Evolutionary conservation across 2,113 vertebrate species (phyloP).

Genomic region (Lepisosteus oculatus): DNA sequence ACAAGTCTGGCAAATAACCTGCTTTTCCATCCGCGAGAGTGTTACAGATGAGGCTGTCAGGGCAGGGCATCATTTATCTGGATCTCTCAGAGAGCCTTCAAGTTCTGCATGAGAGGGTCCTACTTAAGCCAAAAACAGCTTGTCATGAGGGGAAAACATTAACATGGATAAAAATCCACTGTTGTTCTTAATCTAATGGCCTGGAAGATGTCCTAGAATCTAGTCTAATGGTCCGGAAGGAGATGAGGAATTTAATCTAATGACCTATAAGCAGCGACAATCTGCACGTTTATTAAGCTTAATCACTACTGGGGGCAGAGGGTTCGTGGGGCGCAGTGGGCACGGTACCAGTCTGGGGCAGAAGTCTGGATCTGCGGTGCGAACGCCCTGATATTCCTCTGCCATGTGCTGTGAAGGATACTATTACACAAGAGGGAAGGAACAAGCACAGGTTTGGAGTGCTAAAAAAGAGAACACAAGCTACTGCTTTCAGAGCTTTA

Average conservation of each 20-base stretch:
- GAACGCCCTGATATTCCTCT: no score
- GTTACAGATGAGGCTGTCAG: constrained; percentile 6
- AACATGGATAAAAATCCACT: constrained; percentile 5
- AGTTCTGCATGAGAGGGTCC: constrained; percentile 9
- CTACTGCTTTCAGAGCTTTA: no score
- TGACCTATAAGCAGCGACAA: constrained; percentile 9
- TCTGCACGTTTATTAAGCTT: constrained; percentile 1
- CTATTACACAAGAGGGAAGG: no score
- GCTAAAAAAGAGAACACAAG: no score
- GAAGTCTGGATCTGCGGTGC: no score
- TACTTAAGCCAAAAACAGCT: constrained; percentile 14
- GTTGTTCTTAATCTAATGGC: constrained; percentile 15
- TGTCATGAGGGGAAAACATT: neutral
- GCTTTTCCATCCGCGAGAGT: neutral
- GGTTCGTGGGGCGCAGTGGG: no score
- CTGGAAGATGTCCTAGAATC: constrained; percentile 9
- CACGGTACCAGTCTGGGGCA: no score
- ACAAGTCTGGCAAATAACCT: neutral
- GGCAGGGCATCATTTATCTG: neutral
- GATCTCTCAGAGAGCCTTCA: constrained; percentile 11
- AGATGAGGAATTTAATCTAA: constrained; percentile 8
- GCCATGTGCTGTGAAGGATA: no score
- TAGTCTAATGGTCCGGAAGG: constrained; percentile 14
- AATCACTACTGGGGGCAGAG: neutral
- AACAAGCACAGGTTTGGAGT: no score